Conservation (phyloP, 2,888 invertebrate species). For the Brenthis ino region DNA sequence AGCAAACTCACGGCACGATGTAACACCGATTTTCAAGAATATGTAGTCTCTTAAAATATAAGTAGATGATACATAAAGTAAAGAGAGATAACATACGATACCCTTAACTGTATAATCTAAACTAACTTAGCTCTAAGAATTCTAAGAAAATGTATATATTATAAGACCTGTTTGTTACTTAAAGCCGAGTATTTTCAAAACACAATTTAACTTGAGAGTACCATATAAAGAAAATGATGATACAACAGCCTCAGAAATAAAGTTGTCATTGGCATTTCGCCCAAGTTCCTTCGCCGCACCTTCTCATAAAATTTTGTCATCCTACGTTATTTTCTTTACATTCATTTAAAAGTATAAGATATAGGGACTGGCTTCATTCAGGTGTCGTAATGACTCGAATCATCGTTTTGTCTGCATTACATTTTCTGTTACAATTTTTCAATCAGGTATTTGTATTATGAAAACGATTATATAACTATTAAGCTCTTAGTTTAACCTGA, state of each 20-base stretch:
- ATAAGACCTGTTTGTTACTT: not conserved
- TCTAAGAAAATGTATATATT: too few relatives aligned
- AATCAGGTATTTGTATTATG: not conserved
- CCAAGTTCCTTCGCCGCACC: slow-evolving; percentile 3
- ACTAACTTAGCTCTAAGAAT: too few relatives aligned
- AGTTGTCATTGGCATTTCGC: slow-evolving; percentile 17
- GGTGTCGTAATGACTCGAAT: not conserved
- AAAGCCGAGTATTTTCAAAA: not conserved
- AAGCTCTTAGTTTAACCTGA: too few relatives aligned
- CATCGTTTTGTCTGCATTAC: not conserved
- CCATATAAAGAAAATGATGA: slow-evolving; percentile 17
- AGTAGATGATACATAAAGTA: too few relatives aligned
- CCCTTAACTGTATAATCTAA: too few relatives aligned
- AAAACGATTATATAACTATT: not conserved
- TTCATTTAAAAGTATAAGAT: slow-evolving; percentile 1
- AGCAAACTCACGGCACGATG: too few relatives aligned
- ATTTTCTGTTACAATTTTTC: not conserved
- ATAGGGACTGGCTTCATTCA: not conserved
- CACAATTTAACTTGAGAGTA: not conserved
- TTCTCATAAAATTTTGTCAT: not conserved
- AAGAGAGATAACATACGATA: too few relatives aligned
- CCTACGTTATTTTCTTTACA: not conserved
- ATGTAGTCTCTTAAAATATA: too few relatives aligned
- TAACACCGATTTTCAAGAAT: too few relatives aligned
- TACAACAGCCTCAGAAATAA: slow-evolving; percentile 15